These are phyloP conservation scores for Pleuronectes platessa DNA, from an alignment of 2,113 vertebrate genomes.

Conservation along the genomic window DNA sequence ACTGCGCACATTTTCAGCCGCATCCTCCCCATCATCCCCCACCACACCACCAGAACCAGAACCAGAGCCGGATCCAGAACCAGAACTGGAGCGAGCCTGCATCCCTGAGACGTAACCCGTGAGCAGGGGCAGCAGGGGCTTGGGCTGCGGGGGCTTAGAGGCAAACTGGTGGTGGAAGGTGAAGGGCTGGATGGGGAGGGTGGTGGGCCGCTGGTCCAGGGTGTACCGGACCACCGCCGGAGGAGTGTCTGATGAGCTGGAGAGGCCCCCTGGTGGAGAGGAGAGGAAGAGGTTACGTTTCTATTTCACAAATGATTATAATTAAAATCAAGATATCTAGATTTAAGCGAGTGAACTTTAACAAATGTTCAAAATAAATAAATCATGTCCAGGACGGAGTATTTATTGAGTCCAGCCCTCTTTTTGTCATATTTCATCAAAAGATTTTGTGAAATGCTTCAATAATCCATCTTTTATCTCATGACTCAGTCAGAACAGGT, in stretches of 20 bases:
- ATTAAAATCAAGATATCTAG: no score
- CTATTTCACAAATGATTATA: no score
- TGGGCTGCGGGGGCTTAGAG: slow-evolving; percentile 82
- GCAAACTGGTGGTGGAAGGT: slow-evolving; percentile 95
- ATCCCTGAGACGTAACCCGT: slow-evolving; percentile 89
- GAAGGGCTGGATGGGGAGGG: slow-evolving; percentile 97
- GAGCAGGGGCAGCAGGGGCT: slow-evolving; percentile 87
- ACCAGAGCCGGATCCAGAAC: background rate
- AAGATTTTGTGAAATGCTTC: no score
- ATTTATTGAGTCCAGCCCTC: no score
- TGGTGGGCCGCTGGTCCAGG: slow-evolving; percentile 95
- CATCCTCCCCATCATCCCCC: slow-evolving; percentile 69
- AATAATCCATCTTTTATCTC: no score
- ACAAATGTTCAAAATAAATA: no score
- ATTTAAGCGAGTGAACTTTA: no score
- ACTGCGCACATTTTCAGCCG: slow-evolving; percentile 77
- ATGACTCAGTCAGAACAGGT: no score
- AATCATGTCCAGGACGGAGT: no score
- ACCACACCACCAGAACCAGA: slow-evolving; percentile 46
- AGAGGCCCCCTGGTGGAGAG: slow-evolving; percentile 78
- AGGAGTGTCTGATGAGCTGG: slow-evolving; percentile 80
- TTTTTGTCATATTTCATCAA: no score
- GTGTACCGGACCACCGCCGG: slow-evolving; percentile 90
- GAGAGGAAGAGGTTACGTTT: background rate
- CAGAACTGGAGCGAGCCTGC: slow-evolving; percentile 76